Conservation (phyloP, 2,888 invertebrate species). For the Callimorpha dominula region DNA sequence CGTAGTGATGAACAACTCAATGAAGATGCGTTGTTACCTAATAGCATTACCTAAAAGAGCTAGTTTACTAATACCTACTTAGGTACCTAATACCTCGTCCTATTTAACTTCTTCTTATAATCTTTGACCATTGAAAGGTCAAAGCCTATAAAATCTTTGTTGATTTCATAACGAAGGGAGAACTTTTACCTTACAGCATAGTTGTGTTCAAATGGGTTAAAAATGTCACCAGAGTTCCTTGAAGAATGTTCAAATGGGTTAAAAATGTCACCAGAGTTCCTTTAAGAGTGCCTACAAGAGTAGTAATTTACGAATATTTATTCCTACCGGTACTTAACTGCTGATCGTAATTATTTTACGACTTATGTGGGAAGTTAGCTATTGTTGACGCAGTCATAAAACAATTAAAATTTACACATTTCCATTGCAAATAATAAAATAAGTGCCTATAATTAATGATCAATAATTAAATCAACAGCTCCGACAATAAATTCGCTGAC, state of each 20-base stretch:
- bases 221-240: background rate
- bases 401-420: background rate
- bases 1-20: no score
- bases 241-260: no score
- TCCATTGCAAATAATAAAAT: background rate
- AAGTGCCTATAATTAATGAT: conserved; percentile 8
- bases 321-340: background rate
- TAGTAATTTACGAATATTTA: background rate
- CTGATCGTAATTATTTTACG: no score
- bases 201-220: background rate
- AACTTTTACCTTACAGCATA: background rate
- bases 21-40: no score
- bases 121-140: background rate
- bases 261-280: background rate
- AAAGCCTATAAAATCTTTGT: background rate
- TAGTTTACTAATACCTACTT: background rate
- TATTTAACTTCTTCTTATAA: background rate
- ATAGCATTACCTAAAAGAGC: background rate
- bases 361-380: background rate
- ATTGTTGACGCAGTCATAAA: background rate
- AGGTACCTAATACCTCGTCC: no score
- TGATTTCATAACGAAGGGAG: background rate
- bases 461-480: conserved; percentile 18
- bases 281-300: background rate
- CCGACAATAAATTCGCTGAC: conserved; percentile 29